Evolutionary conservation across 2,113 vertebrate species (phyloP), one percentile per base, ranked within the genome.

Genomic region (Pelusios castaneus): DNA sequence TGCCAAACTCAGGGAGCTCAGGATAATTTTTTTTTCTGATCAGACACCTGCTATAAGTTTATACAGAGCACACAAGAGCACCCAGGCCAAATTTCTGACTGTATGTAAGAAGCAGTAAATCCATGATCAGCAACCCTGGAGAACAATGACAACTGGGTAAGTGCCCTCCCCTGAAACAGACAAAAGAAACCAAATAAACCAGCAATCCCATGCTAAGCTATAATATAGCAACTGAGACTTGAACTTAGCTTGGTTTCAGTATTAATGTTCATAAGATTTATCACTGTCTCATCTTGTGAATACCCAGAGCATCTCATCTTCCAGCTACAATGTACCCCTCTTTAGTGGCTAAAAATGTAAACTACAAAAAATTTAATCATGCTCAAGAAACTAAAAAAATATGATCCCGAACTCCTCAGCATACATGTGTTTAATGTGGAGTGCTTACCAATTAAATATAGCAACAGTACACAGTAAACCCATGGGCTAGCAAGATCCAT

Each of bases 231-330:
- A 96, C 92, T 94, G 75, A 70, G 92, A 97, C 96, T 95, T 89
- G 96, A 95, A 95, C 93, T 88, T 67, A 88, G 88, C 95, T 80
- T 88, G 91, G 80, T 97, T 97, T 95, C 88, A 87, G 89, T 95
- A 94, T 95, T 91, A 96, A 91, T 12, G 27, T 94, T 97, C 52
- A 21, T 96, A 92, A 97, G 94, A 96, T 98, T 97, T 97, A 96
- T 94, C 95, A 90, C 84, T 95, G 94, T 95, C 96, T 92, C 67
- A 87, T 93, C 95, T 95, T 89, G 94, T 96, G 90, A 88, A 93
- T 77, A 89, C 54, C 92, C 86, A 56, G 90, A 95, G 88, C 84
- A 95, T 95, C 91, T 95, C 84, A 93, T 97, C 97, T 97, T 90
- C 95, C 94, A 96, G 96, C 95, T 93, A 95, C 95, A 97, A 94